These are phyloP conservation scores for Gymnocheta viridis DNA, from an alignment of 2,888 invertebrate genomes.

Conservation along the genomic window DNA sequence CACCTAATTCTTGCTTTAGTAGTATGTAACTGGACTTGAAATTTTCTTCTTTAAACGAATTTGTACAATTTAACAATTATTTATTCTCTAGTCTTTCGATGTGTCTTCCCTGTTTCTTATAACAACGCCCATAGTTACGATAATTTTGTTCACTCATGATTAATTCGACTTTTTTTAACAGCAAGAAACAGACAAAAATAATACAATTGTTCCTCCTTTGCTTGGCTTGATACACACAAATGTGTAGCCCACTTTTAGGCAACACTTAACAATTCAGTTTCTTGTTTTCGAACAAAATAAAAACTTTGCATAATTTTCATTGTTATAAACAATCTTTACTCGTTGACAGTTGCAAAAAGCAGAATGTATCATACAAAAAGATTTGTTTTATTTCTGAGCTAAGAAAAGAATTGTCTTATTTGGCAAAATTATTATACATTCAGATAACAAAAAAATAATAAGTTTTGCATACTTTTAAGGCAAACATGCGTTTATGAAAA, in stretches of 20 bases:
- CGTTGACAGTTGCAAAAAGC: slow-evolving; percentile 22
- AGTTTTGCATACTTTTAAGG: slow-evolving; percentile 21
- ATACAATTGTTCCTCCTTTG: not conserved
- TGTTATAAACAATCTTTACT: slow-evolving; percentile 23
- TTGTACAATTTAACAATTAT: not conserved
- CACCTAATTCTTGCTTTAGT: too few relatives aligned
- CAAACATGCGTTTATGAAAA: not conserved
- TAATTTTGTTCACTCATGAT: slow-evolving; percentile 1
- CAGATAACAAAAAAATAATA: not conserved
- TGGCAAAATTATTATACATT: not conserved
- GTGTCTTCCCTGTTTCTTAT: not conserved
- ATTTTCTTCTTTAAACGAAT: not conserved
- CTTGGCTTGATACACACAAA: not conserved
- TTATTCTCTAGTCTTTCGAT: not conserved
- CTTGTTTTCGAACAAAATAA: not conserved
- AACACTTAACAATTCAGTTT: slow-evolving; percentile 9
- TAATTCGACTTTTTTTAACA: slow-evolving; percentile 17
- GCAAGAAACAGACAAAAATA: not conserved
- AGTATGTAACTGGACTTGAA: too few relatives aligned
- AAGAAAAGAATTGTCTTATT: not conserved
- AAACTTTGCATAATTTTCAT: slow-evolving; percentile 16
- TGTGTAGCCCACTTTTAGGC: slow-evolving; percentile 43
- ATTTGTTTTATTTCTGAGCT: not conserved
- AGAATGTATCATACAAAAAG: not conserved
- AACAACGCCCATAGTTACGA: not conserved